Evolutionary conservation across 2,113 vertebrate genomes (phyloP).

Genomic region (Semnornis frantzii): DNA sequence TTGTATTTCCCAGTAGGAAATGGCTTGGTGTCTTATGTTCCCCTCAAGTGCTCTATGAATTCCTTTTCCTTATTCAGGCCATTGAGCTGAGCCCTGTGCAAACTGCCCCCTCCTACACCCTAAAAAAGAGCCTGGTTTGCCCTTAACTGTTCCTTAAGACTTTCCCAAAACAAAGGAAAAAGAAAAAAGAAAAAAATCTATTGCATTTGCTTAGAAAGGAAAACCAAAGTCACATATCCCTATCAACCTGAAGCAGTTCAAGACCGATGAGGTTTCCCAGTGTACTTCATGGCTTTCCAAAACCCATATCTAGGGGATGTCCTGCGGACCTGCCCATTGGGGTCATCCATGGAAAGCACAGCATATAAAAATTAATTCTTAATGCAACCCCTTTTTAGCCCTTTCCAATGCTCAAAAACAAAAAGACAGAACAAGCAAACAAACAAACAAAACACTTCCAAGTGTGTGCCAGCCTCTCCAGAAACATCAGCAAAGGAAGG

Average conservation of each 20-base stretch:
- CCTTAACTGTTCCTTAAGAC: background rate
- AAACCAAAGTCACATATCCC: background rate
- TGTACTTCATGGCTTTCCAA: background rate
- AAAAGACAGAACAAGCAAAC: too few relatives aligned
- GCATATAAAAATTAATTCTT: background rate
- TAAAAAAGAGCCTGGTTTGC: background rate
- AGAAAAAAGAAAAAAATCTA: background rate
- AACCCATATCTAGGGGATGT: background rate
- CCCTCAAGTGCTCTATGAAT: background rate
- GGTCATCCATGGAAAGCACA: background rate
- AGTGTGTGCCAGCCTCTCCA: background rate
- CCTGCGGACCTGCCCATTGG: background rate
- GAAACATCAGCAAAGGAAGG: background rate
- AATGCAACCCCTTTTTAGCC: background rate
- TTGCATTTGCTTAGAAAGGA: background rate
- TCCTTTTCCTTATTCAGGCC: background rate
- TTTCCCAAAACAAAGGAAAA: background rate
- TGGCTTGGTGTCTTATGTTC: background rate
- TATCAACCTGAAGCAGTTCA: background rate
- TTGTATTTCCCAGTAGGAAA: constrained; percentile 16
- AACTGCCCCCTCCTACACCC: background rate
- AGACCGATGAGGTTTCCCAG: background rate
- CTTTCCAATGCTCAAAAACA: background rate
- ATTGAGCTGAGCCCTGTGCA: background rate
- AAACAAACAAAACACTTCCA: background rate